Evolutionary conservation across 2,888 invertebrate genomes (phyloP), one percentile per base, ranked within the genome.

Genomic region (Ptycholaimellus sp.): DNA sequence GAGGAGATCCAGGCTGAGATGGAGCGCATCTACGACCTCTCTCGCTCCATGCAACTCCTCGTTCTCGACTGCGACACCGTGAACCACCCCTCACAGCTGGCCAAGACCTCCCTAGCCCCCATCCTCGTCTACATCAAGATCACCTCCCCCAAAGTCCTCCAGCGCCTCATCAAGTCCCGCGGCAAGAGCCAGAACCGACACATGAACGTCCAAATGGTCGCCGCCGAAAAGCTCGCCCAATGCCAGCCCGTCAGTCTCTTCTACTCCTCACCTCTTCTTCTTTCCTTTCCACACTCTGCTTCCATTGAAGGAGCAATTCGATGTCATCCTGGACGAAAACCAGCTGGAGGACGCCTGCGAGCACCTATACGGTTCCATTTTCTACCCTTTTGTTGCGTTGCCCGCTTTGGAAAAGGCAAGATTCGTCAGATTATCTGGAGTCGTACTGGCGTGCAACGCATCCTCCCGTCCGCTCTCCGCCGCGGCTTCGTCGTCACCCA

Each of bases 41-140:
- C 90, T 45, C 71, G 87, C 53, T 82, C 83, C 42, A 70, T 90
- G 46, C 71, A 72, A 59, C 46, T 65, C 40, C 85, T 90, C 49
- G 85, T 90, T 50, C 70, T 93, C 58, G 93, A 93, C 70, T 93
- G 93, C 68, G 93, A 93, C 70, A 93, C 90, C 54, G 87, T 93
- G 65, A 93, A 93, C 69, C 93, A 93, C 67, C 93, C 93, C 48
- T 85, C 87, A 58, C 93, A 93, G 67, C 72, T 93, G 58, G 81
- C 82, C 58, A 93, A 93, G 71, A 93, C 93, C 49, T 85, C 85
- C 46, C 69, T 93, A 59, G 87, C 90, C 51, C 93, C 93, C 53
- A 83, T 83, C 58, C 75, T 87, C 61, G 90, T 90, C 59, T 90
- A 93, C 69, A 72, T 93, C 60, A 93, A 93, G 70, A 87, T 93